phyloP scores from a whole-genome alignment of 1,140 invertebrate genomes.

The Cephus cinctus region DNA sequence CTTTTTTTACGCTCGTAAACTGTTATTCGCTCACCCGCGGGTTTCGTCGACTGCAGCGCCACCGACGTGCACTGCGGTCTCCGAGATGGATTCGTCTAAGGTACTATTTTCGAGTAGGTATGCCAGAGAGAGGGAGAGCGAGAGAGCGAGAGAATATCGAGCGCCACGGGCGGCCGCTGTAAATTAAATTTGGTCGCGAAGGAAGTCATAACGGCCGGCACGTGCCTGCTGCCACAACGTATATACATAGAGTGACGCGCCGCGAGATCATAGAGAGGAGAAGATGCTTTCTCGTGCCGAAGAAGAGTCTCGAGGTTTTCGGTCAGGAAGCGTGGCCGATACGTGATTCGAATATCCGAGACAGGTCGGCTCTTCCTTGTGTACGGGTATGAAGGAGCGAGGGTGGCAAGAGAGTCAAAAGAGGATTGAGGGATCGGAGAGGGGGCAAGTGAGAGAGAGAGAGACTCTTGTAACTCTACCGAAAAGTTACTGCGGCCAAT shows the following conservation, averaged over 20 bases:
- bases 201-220: constrained; percentile 38
- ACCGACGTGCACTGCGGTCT: too few species aligned
- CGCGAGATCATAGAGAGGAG: constrained; percentile 26
- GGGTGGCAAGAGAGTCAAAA: too few species aligned
- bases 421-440: too few species aligned
- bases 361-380: too few species aligned
- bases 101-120: constrained; percentile 8
- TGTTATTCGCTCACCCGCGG: too few species aligned
- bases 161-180: constrained; percentile 28
- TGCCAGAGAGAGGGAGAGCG: neutral
- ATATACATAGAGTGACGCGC: constrained; percentile 11
- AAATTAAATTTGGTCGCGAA: constrained; percentile 39
- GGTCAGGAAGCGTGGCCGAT: constrained; percentile 4
- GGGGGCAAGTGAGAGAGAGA: too few species aligned
- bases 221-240: constrained; percentile 20
- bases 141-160: constrained; percentile 23
- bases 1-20: too few species aligned
- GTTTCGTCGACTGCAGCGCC: too few species aligned
- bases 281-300: neutral
- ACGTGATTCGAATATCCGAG: constrained; percentile 3
- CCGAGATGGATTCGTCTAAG: too few species aligned
- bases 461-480: too few species aligned
- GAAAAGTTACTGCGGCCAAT: too few species aligned
- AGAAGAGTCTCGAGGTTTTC: neutral
- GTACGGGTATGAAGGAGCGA: too few species aligned